Base-by-base conservation (phyloP, 2,113 vertebrate species). In the human region DNA sequence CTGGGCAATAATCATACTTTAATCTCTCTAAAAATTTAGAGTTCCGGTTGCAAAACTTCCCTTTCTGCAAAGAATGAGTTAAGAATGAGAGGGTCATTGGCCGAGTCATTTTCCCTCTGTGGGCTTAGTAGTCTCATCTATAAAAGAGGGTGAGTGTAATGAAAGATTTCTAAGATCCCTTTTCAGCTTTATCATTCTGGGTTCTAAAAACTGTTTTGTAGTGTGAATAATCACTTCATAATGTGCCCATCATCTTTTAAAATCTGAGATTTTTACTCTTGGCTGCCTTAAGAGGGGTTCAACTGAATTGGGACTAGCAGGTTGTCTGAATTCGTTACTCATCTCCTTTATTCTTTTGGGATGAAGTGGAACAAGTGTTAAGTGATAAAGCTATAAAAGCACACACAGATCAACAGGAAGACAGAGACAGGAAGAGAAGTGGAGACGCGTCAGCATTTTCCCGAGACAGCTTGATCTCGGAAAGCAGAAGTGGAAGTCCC, bases 341-440 rank as follows among this genome's bases (percentile, higher is more conserved):
- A 14, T 96, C 89, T 94, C 55, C 52, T 45, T 79, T 93, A 68
- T 90, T 90, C 68, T 92, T 92, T 25, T 20, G 50, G 86, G 73
- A 84, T 93, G 79, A 89, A 79, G 25, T 64, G 10, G 72, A 86
- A 73, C 57, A 52, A 92, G 50, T 61, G 68, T 14, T 70, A 64
- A 93, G 73, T 73, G 38, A 80, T 40, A 38, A 93, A 50, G 76
- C 81, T 76, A 43, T 81, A 43, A 48, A 90, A 81, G 85, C 48
- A 81, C 70, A 90, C 14, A 32, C 30, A 50, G 55, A 91, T 91
- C 66, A 94, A 57, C 35, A 50, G 64, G 80, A 95, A 94, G 79
- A 72, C 43, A 76, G 70, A 78, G n/a, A 55, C 64, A 73, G 81
- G 80, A 66, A 97, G 87, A 92, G 48, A 78, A 43, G 45, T n/a